phyloP scores from a whole-genome alignment of 2,888 invertebrate genomes.

The Unio delphinus region DNA sequence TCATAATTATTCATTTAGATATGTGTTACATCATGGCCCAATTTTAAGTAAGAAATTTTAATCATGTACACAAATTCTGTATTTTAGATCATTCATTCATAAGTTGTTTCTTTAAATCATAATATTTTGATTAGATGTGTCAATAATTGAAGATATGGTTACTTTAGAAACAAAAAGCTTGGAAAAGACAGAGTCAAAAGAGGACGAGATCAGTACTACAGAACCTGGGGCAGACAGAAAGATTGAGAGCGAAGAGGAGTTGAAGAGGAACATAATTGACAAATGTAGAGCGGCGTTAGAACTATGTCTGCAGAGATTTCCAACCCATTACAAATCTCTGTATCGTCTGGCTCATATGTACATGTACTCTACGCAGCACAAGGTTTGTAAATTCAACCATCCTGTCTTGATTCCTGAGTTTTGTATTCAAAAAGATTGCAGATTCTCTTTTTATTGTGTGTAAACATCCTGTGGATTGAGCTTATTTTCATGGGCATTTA shows the following conservation, averaged over 20 bases:
- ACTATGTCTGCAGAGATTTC: conserved; percentile 87
- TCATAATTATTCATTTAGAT: too few relatives aligned
- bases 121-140: neutral
- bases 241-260: conserved; percentile 6
- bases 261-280: conserved; percentile 74
- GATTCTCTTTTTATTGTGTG: neutral
- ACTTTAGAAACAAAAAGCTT: neutral
- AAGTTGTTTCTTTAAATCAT: too few relatives aligned
- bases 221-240: neutral
- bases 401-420: neutral
- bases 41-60: too few relatives aligned
- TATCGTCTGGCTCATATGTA: conserved; percentile 90
- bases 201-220: neutral
- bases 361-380: conserved; percentile 68
- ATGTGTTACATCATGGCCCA: too few relatives aligned
- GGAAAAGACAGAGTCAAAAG: conserved; percentile 8
- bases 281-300: conserved; percentile 80
- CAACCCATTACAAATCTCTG: conserved; percentile 93
- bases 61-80: too few relatives aligned
- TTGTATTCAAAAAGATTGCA: too few relatives aligned
- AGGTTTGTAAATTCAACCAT: conserved; percentile 32
- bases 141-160: neutral
- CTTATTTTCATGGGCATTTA: too few relatives aligned
- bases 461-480: neutral
- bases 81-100: too few relatives aligned